Conservation (phyloP, 2,888 invertebrate species). For the Matsumyia berberina region DNA sequence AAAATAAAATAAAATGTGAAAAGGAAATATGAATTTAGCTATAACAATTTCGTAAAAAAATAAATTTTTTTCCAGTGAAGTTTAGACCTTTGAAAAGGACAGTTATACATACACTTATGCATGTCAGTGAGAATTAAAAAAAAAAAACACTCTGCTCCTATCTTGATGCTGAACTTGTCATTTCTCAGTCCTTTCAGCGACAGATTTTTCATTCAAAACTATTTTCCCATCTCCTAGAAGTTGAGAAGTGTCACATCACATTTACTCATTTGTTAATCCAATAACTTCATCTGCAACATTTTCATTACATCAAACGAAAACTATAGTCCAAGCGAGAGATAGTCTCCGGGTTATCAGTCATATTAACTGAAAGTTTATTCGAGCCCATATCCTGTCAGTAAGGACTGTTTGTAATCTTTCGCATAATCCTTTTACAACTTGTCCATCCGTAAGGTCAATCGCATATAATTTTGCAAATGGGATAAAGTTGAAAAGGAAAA, state of each 20-base stretch:
- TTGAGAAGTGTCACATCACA: too few relatives aligned
- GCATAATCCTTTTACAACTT: constrained; percentile 35
- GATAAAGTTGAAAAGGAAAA: constrained; percentile 17
- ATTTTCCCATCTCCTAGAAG: too few relatives aligned
- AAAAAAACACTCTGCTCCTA: too few relatives aligned
- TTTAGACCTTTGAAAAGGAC: too few relatives aligned
- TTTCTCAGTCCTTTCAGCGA: too few relatives aligned
- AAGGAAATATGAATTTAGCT: background rate
- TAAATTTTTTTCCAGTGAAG: background rate
- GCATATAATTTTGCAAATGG: constrained; percentile 25
- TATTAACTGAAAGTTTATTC: constrained; percentile 18
- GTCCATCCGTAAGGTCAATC: constrained; percentile 16
- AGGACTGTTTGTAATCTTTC: constrained; percentile 6
- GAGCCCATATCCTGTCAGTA: constrained; percentile 6
- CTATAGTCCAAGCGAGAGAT: background rate
- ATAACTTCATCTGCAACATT: too few relatives aligned
- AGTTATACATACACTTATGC: too few relatives aligned
- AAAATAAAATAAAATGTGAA: background rate
- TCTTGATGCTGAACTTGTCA: too few relatives aligned
- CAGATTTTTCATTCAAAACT: too few relatives aligned
- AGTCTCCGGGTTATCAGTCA: constrained; percentile 3
- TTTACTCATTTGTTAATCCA: too few relatives aligned
- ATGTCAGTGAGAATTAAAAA: too few relatives aligned
- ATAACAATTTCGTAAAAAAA: background rate
- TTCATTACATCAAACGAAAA: too few relatives aligned